Percentiles rank a stretch among this genome's conserved stretches.
These are phyloP conservation scores for Drosophila pruinosa DNA, from an alignment of 1,140 invertebrate genomes.

Conservation along the genomic window DNA sequence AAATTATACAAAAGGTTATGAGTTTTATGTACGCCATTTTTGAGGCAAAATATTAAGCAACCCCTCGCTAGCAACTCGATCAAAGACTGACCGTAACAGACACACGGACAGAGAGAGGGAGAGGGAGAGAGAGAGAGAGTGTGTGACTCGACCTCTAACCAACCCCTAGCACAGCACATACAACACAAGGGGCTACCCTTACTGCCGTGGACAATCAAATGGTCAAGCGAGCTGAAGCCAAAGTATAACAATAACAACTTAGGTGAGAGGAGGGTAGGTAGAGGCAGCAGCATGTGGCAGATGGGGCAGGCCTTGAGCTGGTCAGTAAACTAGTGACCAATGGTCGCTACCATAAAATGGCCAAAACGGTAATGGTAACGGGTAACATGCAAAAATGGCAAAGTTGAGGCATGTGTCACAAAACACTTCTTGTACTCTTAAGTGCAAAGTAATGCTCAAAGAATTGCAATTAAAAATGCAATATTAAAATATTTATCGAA, in stretches of 20 bases:
- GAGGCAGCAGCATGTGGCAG: background rate
- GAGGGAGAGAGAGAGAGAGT: background rate
- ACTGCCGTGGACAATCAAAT: slow-evolving; percentile 33
- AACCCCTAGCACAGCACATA: background rate
- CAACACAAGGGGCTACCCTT: slow-evolving; percentile 4
- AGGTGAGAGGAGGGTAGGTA: background rate
- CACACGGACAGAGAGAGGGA: slow-evolving; percentile 1
- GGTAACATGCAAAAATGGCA: slow-evolving; percentile 46
- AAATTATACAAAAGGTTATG: background rate
- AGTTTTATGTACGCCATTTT: slow-evolving; percentile 57
- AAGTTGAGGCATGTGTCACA: slow-evolving; percentile 11
- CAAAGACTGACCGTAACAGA: slow-evolving; percentile 42
- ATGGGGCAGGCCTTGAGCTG: slow-evolving; percentile 53
- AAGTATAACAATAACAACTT: slow-evolving; percentile 44
- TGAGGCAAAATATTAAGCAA: slow-evolving; percentile 32
- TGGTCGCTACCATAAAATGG: slow-evolving; percentile 28
- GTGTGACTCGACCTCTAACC: slow-evolving; percentile 34
- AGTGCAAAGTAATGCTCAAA: slow-evolving; percentile 40
- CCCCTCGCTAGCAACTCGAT: slow-evolving; percentile 53
- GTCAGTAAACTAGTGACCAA: slow-evolving; percentile 68
- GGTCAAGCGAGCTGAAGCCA: slow-evolving; percentile 53
- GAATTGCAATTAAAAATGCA: background rate
- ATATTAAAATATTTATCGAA: background rate
- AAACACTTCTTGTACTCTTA: background rate
- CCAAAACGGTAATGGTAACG: background rate